These are phyloP conservation scores for Prochilodus magdalenae DNA, from an alignment of 2,113 vertebrate species.

Conservation along the genomic window DNA sequence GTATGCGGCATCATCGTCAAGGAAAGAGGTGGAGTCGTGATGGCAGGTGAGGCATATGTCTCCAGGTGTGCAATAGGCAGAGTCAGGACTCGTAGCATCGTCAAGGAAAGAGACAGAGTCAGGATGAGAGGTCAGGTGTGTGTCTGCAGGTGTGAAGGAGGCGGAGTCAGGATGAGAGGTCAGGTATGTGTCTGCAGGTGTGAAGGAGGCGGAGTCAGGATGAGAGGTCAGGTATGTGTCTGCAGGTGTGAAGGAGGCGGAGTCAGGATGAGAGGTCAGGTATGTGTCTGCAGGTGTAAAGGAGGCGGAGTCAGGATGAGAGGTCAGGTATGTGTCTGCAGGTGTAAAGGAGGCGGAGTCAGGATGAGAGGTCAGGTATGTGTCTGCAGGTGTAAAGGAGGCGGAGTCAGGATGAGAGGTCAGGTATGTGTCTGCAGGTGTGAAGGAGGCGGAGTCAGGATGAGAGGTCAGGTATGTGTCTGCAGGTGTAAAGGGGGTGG, in stretches of 20 bases:
- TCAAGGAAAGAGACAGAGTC: too few relatives aligned
- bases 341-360: neutral
- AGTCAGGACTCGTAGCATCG: neutral
- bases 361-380: neutral
- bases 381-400: too few relatives aligned
- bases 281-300: neutral
- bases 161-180: constrained; percentile 3
- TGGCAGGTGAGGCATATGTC: neutral
- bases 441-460: neutral
- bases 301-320: neutral
- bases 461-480: constrained; percentile 2
- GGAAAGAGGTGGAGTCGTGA: neutral
- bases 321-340: neutral
- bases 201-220: neutral
- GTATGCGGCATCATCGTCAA: neutral
- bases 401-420: constrained; percentile 24
- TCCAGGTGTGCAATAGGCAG: neutral
- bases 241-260: neutral
- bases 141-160: neutral
- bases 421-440: too few relatives aligned
- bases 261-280: neutral
- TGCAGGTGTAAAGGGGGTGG: too few relatives aligned
- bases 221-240: neutral
- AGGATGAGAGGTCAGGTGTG: constrained; percentile 9
- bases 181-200: too few relatives aligned